A percentile compares a stretch with the other conserved stretches of the same genome.
Conservation (phyloP, 1,140 invertebrate genomes). For the Aculops lycopersici region DNA sequence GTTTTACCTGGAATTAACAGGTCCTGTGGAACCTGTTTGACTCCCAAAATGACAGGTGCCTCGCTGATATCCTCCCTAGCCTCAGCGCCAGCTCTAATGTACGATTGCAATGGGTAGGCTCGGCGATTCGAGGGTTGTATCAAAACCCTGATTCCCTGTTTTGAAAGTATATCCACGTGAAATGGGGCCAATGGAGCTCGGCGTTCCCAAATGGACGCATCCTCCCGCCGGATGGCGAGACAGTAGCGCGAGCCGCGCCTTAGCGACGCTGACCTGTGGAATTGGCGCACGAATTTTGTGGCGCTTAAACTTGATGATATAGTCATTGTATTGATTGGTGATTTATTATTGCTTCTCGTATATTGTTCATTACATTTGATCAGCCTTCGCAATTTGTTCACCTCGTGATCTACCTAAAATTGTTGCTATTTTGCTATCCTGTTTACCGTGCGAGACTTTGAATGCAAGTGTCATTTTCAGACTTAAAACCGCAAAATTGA, state of each 20-base stretch:
- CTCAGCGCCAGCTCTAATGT: constrained; percentile 51
- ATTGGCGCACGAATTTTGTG: no score
- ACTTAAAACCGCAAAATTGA: no score
- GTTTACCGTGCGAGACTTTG: no score
- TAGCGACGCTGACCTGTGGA: no score
- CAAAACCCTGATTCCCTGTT: constrained; percentile 61
- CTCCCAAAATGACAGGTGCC: constrained; percentile 75
- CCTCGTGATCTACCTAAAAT: no score
- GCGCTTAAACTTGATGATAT: no score
- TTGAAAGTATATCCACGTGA: constrained; percentile 56
- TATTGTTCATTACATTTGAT: no score
- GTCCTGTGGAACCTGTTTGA: constrained; percentile 87
- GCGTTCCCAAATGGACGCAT: constrained; percentile 91
- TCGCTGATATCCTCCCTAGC: constrained; percentile 87
- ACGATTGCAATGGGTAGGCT: constrained; percentile 81
- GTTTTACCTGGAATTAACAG: constrained; percentile 71
- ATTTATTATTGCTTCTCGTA: no score
- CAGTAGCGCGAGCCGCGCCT: not conserved
- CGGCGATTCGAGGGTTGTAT: constrained; percentile 89
- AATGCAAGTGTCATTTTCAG: no score
- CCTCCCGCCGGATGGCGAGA: constrained; percentile 33
- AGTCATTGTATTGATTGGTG: no score
- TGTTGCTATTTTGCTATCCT: no score
- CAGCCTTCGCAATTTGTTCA: no score
- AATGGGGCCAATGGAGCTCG: constrained; percentile 65